Conservation (phyloP, 2,888 invertebrate genomes). For the Eudasyphora cyanicolor region DNA sequence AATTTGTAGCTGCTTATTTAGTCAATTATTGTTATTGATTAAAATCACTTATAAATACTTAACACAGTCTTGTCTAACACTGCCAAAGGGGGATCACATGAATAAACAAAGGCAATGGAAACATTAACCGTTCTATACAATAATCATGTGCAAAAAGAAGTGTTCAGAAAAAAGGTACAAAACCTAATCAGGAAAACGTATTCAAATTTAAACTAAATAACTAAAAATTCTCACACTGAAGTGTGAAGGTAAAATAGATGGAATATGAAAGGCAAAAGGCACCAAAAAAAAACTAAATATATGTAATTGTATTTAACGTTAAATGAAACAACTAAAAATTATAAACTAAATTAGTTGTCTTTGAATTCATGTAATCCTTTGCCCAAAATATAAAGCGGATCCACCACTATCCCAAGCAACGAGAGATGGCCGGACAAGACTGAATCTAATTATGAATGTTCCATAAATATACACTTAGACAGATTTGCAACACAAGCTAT, state of each 20-base stretch:
- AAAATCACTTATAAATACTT: constrained; percentile 64
- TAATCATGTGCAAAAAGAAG: too few relatives aligned
- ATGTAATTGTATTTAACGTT: too few relatives aligned
- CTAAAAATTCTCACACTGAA: too few relatives aligned
- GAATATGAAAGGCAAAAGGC: too few relatives aligned
- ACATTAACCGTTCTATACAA: too few relatives aligned
- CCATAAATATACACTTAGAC: constrained; percentile 34
- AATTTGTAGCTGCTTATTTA: constrained; percentile 58
- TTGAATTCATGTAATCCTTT: constrained; percentile 21
- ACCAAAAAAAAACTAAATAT: too few relatives aligned
- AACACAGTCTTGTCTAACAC: constrained; percentile 54
- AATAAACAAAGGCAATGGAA: background rate
- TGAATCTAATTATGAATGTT: constrained; percentile 22
- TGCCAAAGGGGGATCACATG: background rate
- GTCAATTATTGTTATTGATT: constrained; percentile 29
- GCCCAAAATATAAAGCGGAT: background rate
- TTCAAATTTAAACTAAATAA: too few relatives aligned
- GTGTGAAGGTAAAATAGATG: too few relatives aligned
- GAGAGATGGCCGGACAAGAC: constrained; percentile 46
- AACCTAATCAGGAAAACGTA: too few relatives aligned
- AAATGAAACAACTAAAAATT: too few relatives aligned
- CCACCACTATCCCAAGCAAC: background rate
- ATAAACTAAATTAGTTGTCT: background rate
- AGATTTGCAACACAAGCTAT: constrained; percentile 5
- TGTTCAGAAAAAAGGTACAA: too few relatives aligned